Percentiles rank a stretch among this genome's conserved stretches.
Evolutionary conservation across 2,888 invertebrate genomes (phyloP).

Genomic region (Nematopogon swammerdamellus): DNA sequence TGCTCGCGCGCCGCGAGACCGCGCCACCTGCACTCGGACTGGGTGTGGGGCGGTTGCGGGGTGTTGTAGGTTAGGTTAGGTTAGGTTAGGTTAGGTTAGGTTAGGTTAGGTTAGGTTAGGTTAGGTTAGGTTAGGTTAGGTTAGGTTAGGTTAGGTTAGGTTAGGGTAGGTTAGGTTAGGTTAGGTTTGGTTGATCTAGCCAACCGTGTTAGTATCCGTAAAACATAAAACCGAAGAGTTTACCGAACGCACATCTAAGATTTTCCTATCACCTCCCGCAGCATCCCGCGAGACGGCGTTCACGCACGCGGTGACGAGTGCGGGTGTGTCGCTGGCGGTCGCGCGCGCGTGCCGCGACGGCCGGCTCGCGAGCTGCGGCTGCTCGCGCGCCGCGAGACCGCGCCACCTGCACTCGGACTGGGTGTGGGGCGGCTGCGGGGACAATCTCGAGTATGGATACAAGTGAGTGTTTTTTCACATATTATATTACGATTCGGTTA

Average conservation of each 20-base stretch:
- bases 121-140: no score
- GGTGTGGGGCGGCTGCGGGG: conserved; percentile 98
- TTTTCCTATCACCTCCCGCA: conserved; percentile 21
- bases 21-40: conserved; percentile 80
- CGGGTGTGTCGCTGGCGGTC: conserved; percentile 84
- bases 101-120: no score
- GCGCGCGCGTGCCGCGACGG: conserved; percentile 91
- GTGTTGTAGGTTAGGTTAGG: no score
- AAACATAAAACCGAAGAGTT: no score
- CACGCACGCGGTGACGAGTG: conserved; percentile 82
- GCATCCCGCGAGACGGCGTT: conserved; percentile 88
- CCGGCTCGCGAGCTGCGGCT: conserved; percentile 84
- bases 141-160: no score
- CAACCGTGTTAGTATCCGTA: no score
- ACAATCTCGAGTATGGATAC: conserved; percentile 95
- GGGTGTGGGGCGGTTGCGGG: conserved; percentile 98
- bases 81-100: no score
- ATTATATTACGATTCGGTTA: no score
- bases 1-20: conserved; percentile 84
- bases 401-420: conserved; percentile 84
- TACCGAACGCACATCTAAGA: not conserved
- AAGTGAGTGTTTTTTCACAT: conserved; percentile 58
- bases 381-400: conserved; percentile 79
- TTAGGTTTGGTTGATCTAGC: no score
- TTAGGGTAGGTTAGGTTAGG: no score